phyloP scores from a whole-genome alignment of 2,797 vertebrate species.

The Catharus ustulatus region DNA sequence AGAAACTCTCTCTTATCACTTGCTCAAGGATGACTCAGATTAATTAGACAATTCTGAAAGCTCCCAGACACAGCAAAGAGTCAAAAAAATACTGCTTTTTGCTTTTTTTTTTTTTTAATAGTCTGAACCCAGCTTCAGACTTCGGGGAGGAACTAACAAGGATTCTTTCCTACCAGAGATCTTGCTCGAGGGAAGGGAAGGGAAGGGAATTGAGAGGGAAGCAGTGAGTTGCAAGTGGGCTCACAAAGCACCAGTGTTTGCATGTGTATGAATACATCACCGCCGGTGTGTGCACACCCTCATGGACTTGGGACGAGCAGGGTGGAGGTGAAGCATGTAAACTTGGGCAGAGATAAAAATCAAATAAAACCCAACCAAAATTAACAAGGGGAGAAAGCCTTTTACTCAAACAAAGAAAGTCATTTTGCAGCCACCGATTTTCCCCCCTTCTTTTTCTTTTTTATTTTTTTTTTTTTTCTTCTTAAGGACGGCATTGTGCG shows the following conservation, averaged over 20 bases:
- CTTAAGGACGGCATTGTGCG: neutral
- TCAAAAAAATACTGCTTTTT: neutral
- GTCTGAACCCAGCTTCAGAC: neutral
- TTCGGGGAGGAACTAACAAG: neutral
- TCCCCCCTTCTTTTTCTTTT: accelerated
- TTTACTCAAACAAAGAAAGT: slow-evolving; percentile 58
- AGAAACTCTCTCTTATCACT: neutral
- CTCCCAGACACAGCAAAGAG: neutral
- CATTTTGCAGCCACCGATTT: slow-evolving; percentile 47
- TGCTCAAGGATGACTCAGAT: accelerated
- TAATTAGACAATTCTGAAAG: neutral
- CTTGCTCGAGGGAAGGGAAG: neutral
- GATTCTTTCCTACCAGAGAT: neutral
- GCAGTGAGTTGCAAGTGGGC: neutral
- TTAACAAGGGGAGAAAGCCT: slow-evolving; percentile 9
- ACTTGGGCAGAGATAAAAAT: slow-evolving; percentile 57
- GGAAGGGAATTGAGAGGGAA: neutral
- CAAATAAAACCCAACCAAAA: slow-evolving; percentile 13
- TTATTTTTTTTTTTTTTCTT: no score
- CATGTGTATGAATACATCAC: neutral
- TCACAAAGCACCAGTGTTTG: neutral
- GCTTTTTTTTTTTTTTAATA: neutral
- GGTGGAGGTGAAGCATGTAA: neutral
- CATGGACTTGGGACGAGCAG: accelerated
- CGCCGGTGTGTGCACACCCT: neutral